These are phyloP conservation scores for Lepilemur septentrionalis DNA, from an alignment of 2,797 vertebrate genomes.

Conservation along the genomic window DNA sequence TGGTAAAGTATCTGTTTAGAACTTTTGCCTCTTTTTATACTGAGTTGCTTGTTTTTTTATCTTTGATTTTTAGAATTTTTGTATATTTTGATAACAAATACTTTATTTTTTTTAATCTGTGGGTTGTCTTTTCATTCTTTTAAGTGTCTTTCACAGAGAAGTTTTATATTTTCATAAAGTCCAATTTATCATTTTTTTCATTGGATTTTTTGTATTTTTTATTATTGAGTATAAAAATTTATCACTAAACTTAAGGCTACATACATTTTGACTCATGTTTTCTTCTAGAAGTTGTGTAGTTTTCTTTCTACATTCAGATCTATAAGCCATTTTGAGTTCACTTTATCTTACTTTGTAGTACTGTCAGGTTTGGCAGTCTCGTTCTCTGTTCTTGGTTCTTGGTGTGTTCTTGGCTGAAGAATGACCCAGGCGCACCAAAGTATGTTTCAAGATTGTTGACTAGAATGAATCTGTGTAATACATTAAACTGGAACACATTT, in stretches of 20 bases:
- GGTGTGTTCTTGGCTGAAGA: too few relatives aligned
- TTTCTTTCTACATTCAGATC: background rate
- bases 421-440: too few relatives aligned
- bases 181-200: background rate
- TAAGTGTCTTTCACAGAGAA: background rate
- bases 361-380: background rate
- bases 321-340: background rate
- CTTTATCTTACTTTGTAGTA: background rate
- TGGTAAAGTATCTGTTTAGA: background rate
- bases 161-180: background rate
- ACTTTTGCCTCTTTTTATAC: background rate
- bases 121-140: background rate
- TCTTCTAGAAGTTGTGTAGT: background rate
- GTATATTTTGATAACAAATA: background rate
- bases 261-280: background rate
- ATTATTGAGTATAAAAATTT: background rate
- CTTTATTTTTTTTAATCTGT: background rate
- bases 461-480: background rate
- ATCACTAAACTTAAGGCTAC: background rate
- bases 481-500: background rate
- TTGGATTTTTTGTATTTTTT: background rate
- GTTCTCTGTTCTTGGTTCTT: too few relatives aligned
- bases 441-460: background rate
- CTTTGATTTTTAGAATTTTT: background rate
- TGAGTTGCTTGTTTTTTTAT: background rate